Evolutionary conservation across 2,888 invertebrate genomes (phyloP).

Genomic region (Seladonia tumulorum): DNA sequence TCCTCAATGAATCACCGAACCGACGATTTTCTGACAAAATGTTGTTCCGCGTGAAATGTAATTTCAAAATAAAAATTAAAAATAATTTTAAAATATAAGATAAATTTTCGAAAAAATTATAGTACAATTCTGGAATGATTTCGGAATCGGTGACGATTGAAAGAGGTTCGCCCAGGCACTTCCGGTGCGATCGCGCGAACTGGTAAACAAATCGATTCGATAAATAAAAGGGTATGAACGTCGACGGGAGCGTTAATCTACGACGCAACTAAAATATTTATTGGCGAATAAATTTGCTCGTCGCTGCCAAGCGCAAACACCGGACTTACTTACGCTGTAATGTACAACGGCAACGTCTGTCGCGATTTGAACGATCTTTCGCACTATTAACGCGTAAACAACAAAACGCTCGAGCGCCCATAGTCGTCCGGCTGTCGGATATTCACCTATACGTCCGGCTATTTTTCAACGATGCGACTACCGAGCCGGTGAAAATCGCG

Average conservation of each 20-base stretch:
- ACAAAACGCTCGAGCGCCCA: neutral
- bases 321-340: constrained; percentile 36
- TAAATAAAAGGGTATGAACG: constrained; percentile 38
- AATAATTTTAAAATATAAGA: no score
- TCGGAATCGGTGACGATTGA: neutral
- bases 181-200: neutral
- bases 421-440: neutral
- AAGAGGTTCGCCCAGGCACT: neutral
- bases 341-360: neutral
- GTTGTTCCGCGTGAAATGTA: no score
- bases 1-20: no score
- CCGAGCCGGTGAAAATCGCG: neutral
- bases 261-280: constrained; percentile 49
- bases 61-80: no score
- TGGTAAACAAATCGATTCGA: constrained; percentile 24
- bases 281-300: constrained; percentile 47
- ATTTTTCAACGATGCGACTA: neutral
- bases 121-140: no score
- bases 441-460: neutral
- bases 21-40: no score
- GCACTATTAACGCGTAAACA: neutral
- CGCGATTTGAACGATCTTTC: neutral
- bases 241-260: constrained; percentile 32
- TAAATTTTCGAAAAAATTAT: neutral
- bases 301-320: constrained; percentile 36